phyloP scores from a whole-genome alignment of 92 coral and sea anemone species.

The Umimayanthus kanabou region DNA sequence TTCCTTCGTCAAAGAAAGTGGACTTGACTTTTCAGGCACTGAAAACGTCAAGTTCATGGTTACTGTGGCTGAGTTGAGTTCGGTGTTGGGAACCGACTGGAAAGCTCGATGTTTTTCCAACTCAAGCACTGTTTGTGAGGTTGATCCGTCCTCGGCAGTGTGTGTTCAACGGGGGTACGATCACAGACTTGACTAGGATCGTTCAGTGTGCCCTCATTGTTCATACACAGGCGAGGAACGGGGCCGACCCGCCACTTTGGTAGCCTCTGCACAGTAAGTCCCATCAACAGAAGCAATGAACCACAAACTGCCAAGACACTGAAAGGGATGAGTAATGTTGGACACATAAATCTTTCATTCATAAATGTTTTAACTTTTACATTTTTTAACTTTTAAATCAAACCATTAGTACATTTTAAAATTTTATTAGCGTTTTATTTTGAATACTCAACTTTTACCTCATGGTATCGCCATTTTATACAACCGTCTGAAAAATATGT shows the following conservation, averaged over 20 bases:
- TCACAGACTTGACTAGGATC: slow-evolving; percentile 42
- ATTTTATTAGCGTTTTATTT: too few species aligned
- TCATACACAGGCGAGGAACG: slow-evolving; percentile 20
- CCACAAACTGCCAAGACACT: slow-evolving; percentile 30
- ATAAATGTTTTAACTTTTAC: too few species aligned
- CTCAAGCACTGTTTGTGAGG: neutral
- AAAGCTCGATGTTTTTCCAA: neutral
- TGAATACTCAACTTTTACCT: too few species aligned
- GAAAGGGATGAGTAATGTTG: slow-evolving; percentile 15
- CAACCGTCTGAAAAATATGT: too few species aligned
- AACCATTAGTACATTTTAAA: too few species aligned
- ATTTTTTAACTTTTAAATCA: too few species aligned
- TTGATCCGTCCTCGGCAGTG: slow-evolving; percentile 40
- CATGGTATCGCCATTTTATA: too few species aligned
- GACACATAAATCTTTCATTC: too few species aligned
- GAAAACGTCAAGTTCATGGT: slow-evolving; percentile 7
- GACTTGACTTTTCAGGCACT: neutral
- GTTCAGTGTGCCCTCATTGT: slow-evolving; percentile 40
- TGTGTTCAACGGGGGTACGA: slow-evolving; percentile 46
- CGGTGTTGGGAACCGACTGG: slow-evolving; percentile 20
- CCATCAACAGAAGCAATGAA: slow-evolving; percentile 30
- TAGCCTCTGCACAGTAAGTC: slow-evolving; percentile 11
- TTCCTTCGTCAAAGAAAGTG: neutral
- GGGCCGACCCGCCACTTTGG: neutral
- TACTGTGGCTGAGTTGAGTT: neutral